A percentile compares a stretch with the other conserved stretches of the same genome.
These are phyloP conservation scores for Pediacus dermestoides DNA, from an alignment of 2,888 invertebrate genomes.

Conservation along the genomic window DNA sequence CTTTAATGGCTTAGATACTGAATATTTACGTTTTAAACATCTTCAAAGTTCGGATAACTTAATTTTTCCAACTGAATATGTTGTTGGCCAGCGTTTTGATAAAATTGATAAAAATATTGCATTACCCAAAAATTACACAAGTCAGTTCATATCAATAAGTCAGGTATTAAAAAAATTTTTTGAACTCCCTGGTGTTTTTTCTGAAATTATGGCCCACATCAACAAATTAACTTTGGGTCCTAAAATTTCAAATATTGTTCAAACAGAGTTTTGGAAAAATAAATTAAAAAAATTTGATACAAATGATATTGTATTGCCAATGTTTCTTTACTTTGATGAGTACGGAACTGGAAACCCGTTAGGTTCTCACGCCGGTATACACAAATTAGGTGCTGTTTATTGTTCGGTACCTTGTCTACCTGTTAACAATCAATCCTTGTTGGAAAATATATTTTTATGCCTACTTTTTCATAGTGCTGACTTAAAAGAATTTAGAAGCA, in stretches of 20 bases:
- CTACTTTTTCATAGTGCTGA: slow-evolving; percentile 20
- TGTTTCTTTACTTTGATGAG: slow-evolving; percentile 23
- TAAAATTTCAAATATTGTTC: neutral
- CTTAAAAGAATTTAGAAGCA: slow-evolving; percentile 16
- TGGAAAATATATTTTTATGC: slow-evolving; percentile 25
- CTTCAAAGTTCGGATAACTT: slow-evolving; percentile 9
- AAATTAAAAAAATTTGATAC: neutral
- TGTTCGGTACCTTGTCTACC: slow-evolving; percentile 21
- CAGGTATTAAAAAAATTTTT: slow-evolving; percentile 9
- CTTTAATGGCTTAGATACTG: slow-evolving; percentile 14
- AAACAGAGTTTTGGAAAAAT: neutral
- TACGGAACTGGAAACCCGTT: slow-evolving; percentile 23
- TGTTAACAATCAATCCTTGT: slow-evolving; percentile 15
- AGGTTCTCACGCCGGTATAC: slow-evolving; percentile 21
- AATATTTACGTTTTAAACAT: slow-evolving; percentile 15
- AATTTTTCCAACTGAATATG: slow-evolving; percentile 8
- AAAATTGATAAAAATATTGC: slow-evolving; percentile 1
- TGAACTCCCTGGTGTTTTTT: slow-evolving; percentile 3
- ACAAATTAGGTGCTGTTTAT: slow-evolving; percentile 28
- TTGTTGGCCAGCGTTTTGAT: slow-evolving; percentile 6
- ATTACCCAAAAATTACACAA: slow-evolving; percentile 9
- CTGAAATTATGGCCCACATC: neutral
- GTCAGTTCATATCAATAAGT: slow-evolving; percentile 9
- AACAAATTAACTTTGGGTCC: neutral
- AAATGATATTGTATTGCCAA: neutral